Base-by-base conservation (phyloP, 2,113 vertebrate genomes). In the Hyperopisus bebe region DNA sequence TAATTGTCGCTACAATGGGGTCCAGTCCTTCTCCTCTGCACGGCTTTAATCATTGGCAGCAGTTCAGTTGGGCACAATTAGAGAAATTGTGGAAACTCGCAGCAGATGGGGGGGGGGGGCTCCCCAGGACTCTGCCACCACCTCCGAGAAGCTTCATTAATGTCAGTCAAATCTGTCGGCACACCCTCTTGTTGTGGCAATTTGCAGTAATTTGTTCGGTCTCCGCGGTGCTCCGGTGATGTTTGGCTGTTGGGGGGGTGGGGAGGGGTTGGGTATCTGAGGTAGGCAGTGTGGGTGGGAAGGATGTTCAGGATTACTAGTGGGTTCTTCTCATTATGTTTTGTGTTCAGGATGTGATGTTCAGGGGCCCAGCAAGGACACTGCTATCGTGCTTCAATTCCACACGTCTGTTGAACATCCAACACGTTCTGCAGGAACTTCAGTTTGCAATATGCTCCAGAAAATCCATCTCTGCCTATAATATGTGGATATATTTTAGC, bases 1-100 rank as follows among this genome's bases (percentile, higher is more conserved):
- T 84, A 97, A 97, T 96, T 95, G 93, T 95, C 93, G 92, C 95
- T 95, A 96, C 95, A 97, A 96, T 96, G 96, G 97, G 95, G 95
- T 95, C 95, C 93, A 95, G 95, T 96, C 97, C 96, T 96, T 96
- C 92, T 96, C 92, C 92, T 94, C 97, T 10, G n/a, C 50, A 97
- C 96, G 96, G 94, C 96, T 97, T 97, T 97, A 98, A 98, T 98
- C 97, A 97, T 95, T 95, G 95, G 96, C 96, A 96, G 97, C 94
- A 95, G 96, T 95, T 97, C 97, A 97, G 97, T 97, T 98, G 95
- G 92, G 94, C 89, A 91, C 97, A 97, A 97, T 98, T 97, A 97
- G 94, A 97, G 96, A 96, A 97, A 97, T 97, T 96, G 97, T 95
- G 94, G 94, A 95, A 97, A 96, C 94, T 90, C 92, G 92, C 95